These are phyloP conservation scores for Huso huso DNA, from an alignment of 2,797 vertebrate species.

Conservation along the genomic window DNA sequence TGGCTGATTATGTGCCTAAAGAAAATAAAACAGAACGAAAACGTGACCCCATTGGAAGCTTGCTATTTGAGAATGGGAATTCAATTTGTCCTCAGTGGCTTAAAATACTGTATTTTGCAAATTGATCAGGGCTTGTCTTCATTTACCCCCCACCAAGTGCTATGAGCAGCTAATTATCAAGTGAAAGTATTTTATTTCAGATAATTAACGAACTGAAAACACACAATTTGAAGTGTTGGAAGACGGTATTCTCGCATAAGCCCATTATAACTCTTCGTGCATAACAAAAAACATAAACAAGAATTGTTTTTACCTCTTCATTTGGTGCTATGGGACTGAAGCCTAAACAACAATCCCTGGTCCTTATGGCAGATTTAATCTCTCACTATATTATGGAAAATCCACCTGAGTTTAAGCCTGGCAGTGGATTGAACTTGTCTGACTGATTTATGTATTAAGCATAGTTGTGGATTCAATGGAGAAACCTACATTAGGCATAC, in stretches of 20 bases:
- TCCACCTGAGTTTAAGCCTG: no score
- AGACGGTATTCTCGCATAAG: no score
- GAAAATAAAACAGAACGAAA: conserved; percentile 1
- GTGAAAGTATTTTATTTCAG: conserved; percentile 12
- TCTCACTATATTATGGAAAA: no score
- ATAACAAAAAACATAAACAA: no score
- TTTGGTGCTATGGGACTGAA: no score
- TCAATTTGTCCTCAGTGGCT: neutral
- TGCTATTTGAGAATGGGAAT: neutral
- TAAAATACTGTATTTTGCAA: conserved; percentile 3
- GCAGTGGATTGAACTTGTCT: no score
- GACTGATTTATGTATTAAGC: no score
- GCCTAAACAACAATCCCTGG: no score
- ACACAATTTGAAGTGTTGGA: neutral
- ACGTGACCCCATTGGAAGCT: neutral
- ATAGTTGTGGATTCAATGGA: no score
- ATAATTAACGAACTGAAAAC: conserved; percentile 14
- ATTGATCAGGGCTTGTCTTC: conserved; percentile 13
- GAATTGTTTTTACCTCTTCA: no score
- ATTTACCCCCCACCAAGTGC: conserved; percentile 16
- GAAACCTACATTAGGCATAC: neutral
- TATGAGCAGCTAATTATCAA: conserved; percentile 20
- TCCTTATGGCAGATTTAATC: no score
- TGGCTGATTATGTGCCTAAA: conserved; percentile 11
- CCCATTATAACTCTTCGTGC: no score